Percentiles rank a stretch among this genome's conserved stretches.
Evolutionary conservation across 2,113 vertebrate genomes (phyloP).

Genomic region (Motacilla tschutschensis): DNA sequence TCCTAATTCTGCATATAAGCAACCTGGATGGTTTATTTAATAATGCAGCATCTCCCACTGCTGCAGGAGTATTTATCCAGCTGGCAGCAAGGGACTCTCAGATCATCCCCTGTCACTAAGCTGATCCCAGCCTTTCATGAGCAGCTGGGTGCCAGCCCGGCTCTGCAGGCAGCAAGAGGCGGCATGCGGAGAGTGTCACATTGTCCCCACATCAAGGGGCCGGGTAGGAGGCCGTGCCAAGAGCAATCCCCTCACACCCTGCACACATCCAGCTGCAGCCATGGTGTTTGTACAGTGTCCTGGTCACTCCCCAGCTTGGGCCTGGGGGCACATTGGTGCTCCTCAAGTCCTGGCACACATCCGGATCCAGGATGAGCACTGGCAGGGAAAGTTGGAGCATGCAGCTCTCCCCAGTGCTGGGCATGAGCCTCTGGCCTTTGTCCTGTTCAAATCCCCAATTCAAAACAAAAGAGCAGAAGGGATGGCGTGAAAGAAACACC

Average conservation of each 20-base stretch:
- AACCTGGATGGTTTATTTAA: slow-evolving; percentile 25
- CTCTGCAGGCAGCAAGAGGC: neutral
- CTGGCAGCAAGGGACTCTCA: slow-evolving; percentile 36
- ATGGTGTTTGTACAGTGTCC: neutral
- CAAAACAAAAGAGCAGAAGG: neutral
- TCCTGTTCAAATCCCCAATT: neutral
- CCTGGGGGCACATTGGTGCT: neutral
- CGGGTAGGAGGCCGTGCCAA: accelerated
- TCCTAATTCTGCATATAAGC: neutral
- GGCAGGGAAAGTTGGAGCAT: neutral
- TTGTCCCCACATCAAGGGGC: accelerated
- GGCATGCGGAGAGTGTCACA: neutral
- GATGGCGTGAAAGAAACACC: neutral
- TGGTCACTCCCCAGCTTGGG: neutral
- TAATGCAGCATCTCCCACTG: slow-evolving; percentile 34
- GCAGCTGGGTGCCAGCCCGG: neutral
- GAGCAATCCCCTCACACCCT: neutral
- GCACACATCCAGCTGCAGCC: neutral
- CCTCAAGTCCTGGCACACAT: neutral
- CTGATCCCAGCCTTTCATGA: slow-evolving; percentile 1
- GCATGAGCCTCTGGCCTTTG: neutral
- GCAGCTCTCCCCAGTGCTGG: neutral
- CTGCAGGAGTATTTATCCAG: slow-evolving; percentile 21
- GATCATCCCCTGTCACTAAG: slow-evolving; percentile 31
- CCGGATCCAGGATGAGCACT: neutral